A percentile compares a stretch with the other conserved stretches of the same genome.
Evolutionary conservation across 2,888 invertebrate genomes (phyloP).

Genomic region (Oligia strigilis): DNA sequence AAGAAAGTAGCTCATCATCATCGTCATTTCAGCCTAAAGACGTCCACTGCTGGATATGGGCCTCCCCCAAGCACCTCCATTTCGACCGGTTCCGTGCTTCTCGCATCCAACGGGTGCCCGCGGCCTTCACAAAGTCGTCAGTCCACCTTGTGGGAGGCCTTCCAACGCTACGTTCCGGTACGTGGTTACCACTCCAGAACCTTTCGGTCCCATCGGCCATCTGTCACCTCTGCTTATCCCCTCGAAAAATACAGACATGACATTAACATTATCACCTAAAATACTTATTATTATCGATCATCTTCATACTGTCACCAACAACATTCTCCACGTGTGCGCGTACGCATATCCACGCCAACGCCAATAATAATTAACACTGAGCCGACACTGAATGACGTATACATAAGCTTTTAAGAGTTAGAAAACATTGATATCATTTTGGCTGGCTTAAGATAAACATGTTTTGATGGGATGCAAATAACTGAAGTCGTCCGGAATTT

Average conservation of each 20-base stretch:
- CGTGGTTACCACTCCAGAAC: too few relatives aligned
- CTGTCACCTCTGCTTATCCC: neutral
- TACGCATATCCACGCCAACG: conserved; percentile 46
- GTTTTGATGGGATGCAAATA: conserved; percentile 61
- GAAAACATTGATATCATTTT: conserved; percentile 59
- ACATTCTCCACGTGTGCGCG: conserved; percentile 45
- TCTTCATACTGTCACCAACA: conserved; percentile 24
- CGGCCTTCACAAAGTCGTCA: too few relatives aligned
- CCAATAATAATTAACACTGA: conserved; percentile 22
- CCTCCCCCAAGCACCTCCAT: too few relatives aligned
- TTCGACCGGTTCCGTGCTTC: too few relatives aligned
- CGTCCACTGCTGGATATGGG: too few relatives aligned
- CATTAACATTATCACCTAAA: neutral
- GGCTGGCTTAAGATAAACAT: conserved; percentile 63
- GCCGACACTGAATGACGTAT: conserved; percentile 46
- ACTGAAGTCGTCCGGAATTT: conserved; percentile 27
- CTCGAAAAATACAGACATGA: neutral
- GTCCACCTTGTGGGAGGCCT: too few relatives aligned
- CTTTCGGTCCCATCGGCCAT: too few relatives aligned
- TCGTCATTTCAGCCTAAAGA: too few relatives aligned
- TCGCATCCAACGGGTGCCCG: too few relatives aligned
- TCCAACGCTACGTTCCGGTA: too few relatives aligned
- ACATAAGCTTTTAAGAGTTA: conserved; percentile 42
- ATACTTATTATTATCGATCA: neutral
- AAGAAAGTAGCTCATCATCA: too few relatives aligned